Percentiles rank a stretch among this genome's conserved stretches.
These are phyloP conservation scores for Acanthiza pusilla DNA, from an alignment of 2,797 vertebrate species.

Conservation along the genomic window DNA sequence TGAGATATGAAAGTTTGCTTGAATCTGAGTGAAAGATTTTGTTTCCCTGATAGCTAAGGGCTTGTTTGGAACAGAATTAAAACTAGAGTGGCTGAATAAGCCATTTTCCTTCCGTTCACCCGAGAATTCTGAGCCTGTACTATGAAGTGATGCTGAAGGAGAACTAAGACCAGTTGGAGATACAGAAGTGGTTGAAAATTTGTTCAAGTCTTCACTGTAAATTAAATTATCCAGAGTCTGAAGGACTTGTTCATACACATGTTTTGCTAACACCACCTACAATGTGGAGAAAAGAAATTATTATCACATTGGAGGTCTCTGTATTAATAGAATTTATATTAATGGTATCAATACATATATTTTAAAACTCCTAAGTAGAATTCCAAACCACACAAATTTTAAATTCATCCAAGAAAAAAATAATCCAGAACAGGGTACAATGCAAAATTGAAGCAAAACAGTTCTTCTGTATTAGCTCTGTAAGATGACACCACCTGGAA, in stretches of 20 bases:
- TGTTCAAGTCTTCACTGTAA: conserved; percentile 85
- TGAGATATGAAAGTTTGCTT: conserved; percentile 86
- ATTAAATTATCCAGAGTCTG: conserved; percentile 94
- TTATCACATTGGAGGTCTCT: not conserved
- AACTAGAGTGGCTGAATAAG: conserved; percentile 85
- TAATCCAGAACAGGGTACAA: not conserved
- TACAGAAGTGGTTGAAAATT: conserved; percentile 71
- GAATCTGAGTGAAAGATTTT: conserved; percentile 90
- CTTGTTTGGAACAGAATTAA: conserved; percentile 72
- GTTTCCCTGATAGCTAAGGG: conserved; percentile 64
- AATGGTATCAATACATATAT: not conserved
- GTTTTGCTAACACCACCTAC: conserved; percentile 94
- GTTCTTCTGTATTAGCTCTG: not conserved
- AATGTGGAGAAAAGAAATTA: not conserved
- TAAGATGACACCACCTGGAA: not conserved
- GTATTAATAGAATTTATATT: not conserved
- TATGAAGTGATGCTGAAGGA: conserved; percentile 68
- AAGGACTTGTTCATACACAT: conserved; percentile 95
- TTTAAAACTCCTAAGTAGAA: not conserved
- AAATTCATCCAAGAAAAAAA: not conserved
- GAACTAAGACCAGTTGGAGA: conserved; percentile 74
- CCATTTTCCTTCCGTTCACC: conserved; percentile 78
- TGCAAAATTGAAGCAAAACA: not conserved
- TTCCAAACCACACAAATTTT: not conserved
- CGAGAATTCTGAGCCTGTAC: conserved; percentile 78